Base-by-base conservation (phyloP, 1,140 invertebrate species). In the Bicyclus anynana region DNA sequence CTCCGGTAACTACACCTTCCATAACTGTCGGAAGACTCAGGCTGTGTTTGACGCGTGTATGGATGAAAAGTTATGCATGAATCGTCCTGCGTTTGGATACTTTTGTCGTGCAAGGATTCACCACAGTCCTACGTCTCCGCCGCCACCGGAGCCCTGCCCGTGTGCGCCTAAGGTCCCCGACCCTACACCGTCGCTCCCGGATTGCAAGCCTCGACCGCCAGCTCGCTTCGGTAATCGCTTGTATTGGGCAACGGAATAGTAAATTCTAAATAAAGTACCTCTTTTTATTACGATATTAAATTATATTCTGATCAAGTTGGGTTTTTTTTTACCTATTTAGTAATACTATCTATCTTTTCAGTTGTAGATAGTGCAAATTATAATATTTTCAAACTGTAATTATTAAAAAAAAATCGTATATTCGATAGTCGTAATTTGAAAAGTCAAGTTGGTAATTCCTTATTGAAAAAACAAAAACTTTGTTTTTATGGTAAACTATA, bases 21-120 rank as follows among this genome's bases (percentile, higher is more conserved):
- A 78, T 55, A 87, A 90, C 6, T 99, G 98, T 81, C 93, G 97
- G 17, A 94, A 95, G 71, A 95, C 96, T 4, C 97, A 98, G 89
- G 90, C 86, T 2, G 91, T 93, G 4, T 95, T 96, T 74, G 97
- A 99, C 77, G 89, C 94, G 57, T 99, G 98, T 77, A 92, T 98
- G 70, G 81, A 93, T 51, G 93, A 97, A 29, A 97, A 97, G 59
- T 70, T 98, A 57, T 91, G 92, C n/a, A 90, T 97, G 52, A 92
- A 95, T 17, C 91, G 97, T 57, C 97, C 97, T 13, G 85, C 91
- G 1, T 94, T 92, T 65, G 97, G 97, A 20, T 97, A 98, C 74
- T 98, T 96, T 78, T 90, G 92, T 51, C 91, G 94, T 69, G 90
- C 94, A 0, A 93, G 95, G 72, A 90, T 98, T 18, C 95, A 97